Base-by-base conservation (phyloP, 2,888 invertebrate genomes). In the Hyles lineata region DNA sequence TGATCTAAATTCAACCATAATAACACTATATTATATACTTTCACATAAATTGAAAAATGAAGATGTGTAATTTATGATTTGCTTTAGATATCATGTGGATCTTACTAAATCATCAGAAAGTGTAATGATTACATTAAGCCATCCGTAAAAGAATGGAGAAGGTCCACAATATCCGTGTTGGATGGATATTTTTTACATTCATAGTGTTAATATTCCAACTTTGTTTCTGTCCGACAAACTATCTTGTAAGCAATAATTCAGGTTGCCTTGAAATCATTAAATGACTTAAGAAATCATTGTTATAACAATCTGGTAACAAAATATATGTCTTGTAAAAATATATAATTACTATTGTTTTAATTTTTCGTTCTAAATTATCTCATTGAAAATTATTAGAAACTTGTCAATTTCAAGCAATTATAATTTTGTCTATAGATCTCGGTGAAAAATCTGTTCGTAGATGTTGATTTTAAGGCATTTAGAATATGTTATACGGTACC, bases 381-480 rank as follows among this genome's bases (percentile, higher is more conserved):
- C 7, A 55, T 55, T 17, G 55, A 55, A n/a, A 55, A 62, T 62
- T 19, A 15, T 21, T 8, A 43, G 63, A 21, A 63, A 63, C 35
- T 35, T 43, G 63, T 63, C 63, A 63, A 63, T 63, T 63, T 9
- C 9, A 62, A 32, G 35, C 63, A 63, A 63, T 63, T 63, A 15
- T 43, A 3, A 21, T 63, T 50, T 67, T 67, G 50, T 67, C 67
- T 67, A 50, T 67, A 21, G 67, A 23, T 67, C 67, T 67, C 67
- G 67, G 50, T 70, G n/a, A 70, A 55, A 52, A 55, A 55, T 52
- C 25, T 32, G 52, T 55, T 55, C 52, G 32, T 58, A 58, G 55
- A 72, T 11, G 29, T 72, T 19, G 70, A 29, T 29, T 67, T 72
- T 72, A 71, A 32, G 50, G 9, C 19, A 43, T 60, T 71, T 71